A percentile compares a stretch with the other conserved stretches of the same genome.
Evolutionary conservation across 2,888 invertebrate species (phyloP).

Genomic region (Meteorus colon): DNA sequence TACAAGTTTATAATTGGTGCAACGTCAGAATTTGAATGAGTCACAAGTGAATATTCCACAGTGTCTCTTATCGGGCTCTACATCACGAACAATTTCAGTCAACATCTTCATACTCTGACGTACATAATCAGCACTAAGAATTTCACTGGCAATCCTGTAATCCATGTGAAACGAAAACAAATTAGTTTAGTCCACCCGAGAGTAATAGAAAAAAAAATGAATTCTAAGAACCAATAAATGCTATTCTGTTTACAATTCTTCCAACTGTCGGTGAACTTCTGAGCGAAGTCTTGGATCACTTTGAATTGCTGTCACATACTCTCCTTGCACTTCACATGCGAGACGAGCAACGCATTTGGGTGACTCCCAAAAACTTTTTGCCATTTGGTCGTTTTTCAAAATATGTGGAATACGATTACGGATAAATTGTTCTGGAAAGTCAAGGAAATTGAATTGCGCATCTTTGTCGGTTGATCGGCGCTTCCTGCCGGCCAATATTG

Average conservation of each 20-base stretch:
- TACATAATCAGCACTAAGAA: slow-evolving; percentile 57
- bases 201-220: background rate
- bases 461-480: slow-evolving; percentile 69
- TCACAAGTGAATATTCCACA: slow-evolving; percentile 58
- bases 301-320: slow-evolving; percentile 60
- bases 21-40: slow-evolving; percentile 19
- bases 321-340: slow-evolving; percentile 67
- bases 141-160: slow-evolving; percentile 64
- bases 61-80: slow-evolving; percentile 56
- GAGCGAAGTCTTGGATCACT: slow-evolving; percentile 38
- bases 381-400: slow-evolving; percentile 31
- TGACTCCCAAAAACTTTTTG: slow-evolving; percentile 56
- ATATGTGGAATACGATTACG: slow-evolving; percentile 33
- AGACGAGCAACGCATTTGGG: slow-evolving; percentile 67
- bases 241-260: slow-evolving; percentile 59
- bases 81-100: slow-evolving; percentile 60
- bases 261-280: slow-evolving; percentile 26
- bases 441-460: slow-evolving; percentile 5
- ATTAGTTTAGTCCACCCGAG: background rate
- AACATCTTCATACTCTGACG: slow-evolving; percentile 60
- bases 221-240: background rate
- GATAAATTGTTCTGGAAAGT: slow-evolving; percentile 39
- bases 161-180: slow-evolving; percentile 32
- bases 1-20: background rate
- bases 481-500: slow-evolving; percentile 79